Percentiles rank a stretch among this genome's conserved stretches.
These are phyloP conservation scores for Halocynthia roretzi DNA, from an alignment of 23 tunicate genomes.

Conservation along the genomic window DNA sequence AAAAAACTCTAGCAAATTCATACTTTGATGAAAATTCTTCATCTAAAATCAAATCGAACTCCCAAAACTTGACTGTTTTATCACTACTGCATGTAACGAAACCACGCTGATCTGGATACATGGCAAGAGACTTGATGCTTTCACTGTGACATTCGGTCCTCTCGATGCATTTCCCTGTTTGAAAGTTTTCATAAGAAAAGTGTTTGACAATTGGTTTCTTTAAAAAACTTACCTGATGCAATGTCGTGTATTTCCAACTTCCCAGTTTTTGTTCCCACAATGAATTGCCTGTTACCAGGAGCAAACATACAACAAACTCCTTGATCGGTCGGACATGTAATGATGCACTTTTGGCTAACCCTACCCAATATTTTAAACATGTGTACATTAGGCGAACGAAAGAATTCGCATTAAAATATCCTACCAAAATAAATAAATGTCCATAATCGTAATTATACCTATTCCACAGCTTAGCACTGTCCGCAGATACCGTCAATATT, in stretches of 20 bases:
- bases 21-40: slow-evolving; percentile 35
- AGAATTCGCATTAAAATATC: no score
- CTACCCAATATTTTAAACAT: no score
- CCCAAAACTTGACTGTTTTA: slow-evolving; percentile 80
- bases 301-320: slow-evolving; percentile 58
- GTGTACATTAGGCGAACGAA: no score
- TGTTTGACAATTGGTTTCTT: no score
- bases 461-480: slow-evolving; percentile 88
- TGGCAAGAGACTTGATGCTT: slow-evolving; percentile 19
- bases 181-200: no score
- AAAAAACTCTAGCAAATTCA: not conserved
- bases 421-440: no score
- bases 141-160: slow-evolving; percentile 43
- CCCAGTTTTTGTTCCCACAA: slow-evolving; percentile 81
- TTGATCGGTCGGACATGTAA: slow-evolving; percentile 39
- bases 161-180: slow-evolving; percentile 29
- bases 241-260: slow-evolving; percentile 63
- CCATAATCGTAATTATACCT: slow-evolving; percentile 16
- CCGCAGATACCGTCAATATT: slow-evolving; percentile 47
- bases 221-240: slow-evolving; percentile 50
- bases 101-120: slow-evolving; percentile 40
- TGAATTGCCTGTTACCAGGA: slow-evolving; percentile 68
- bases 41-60: slow-evolving; percentile 72
- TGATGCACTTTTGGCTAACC: slow-evolving; percentile 66
- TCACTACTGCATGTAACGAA: slow-evolving; percentile 67